Percentiles rank a stretch among this genome's conserved stretches.
Conservation (phyloP, 2,797 vertebrate species). For the Pristis pectinata region DNA sequence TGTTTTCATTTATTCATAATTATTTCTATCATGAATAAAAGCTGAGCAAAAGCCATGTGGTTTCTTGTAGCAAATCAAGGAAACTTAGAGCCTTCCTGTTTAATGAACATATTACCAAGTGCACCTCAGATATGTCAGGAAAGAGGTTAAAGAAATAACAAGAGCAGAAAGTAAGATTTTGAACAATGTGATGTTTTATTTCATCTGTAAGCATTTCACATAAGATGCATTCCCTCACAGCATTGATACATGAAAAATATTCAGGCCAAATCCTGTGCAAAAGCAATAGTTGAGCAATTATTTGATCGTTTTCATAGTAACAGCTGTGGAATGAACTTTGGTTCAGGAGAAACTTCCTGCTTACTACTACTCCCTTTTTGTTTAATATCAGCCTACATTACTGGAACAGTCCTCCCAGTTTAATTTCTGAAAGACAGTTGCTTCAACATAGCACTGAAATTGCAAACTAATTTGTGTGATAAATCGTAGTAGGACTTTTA, state of each 20-base stretch:
- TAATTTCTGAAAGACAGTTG: background rate
- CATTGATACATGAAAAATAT: no score
- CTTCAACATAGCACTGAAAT: background rate
- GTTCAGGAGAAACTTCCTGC: background rate
- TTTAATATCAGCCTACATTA: background rate
- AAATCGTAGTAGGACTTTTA: background rate
- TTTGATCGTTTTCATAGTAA: background rate
- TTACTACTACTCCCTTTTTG: background rate
- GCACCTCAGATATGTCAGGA: background rate
- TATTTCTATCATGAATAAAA: no score
- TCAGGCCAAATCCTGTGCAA: no score
- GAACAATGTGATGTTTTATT: no score
- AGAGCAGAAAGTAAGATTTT: background rate
- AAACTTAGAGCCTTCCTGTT: no score
- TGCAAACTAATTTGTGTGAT: background rate
- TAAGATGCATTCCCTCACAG: no score
- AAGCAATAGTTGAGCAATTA: no score
- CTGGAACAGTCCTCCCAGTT: background rate
- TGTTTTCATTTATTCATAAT: no score
- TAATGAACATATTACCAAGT: background rate
- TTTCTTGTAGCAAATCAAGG: no score
- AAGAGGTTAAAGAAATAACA: background rate
- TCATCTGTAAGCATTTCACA: no score
- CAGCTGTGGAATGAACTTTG: background rate
- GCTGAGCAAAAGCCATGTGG: no score